These are phyloP conservation scores for Coptodon rendalli DNA, from an alignment of 2,113 vertebrate species.

Conservation along the genomic window DNA sequence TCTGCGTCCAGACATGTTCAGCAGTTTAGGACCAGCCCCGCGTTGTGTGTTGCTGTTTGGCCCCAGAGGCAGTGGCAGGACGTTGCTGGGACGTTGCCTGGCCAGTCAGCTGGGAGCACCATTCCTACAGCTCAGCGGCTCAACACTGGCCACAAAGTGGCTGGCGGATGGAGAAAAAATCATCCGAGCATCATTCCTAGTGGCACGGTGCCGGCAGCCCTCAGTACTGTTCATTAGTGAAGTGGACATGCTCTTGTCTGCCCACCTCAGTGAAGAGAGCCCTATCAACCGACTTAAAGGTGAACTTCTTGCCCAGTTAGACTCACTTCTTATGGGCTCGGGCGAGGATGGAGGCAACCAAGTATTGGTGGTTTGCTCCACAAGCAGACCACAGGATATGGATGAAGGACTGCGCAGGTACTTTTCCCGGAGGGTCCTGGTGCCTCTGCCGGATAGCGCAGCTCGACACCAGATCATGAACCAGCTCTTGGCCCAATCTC, in stretches of 20 bases:
- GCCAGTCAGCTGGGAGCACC: conserved; percentile 92
- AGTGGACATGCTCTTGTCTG: conserved; percentile 91
- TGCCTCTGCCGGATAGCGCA: conserved; percentile 88
- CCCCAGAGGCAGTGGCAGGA: conserved; percentile 90
- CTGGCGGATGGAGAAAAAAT: conserved; percentile 90
- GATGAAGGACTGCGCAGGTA: conserved; percentile 93
- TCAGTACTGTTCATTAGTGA: conserved; percentile 93
- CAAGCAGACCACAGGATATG: conserved; percentile 94
- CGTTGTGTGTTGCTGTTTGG: conserved; percentile 91
- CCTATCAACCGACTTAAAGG: conserved; percentile 87
- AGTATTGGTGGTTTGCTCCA: conserved; percentile 93
- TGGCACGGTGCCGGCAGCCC: conserved; percentile 91
- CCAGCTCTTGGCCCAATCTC: conserved; percentile 92
- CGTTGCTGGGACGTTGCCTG: conserved; percentile 88
- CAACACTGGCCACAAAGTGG: conserved; percentile 91
- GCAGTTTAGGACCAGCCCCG: conserved; percentile 71
- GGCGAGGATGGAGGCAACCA: conserved; percentile 83
- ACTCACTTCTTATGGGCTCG: conserved; percentile 86
- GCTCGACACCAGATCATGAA: conserved; percentile 92
- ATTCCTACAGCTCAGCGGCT: conserved; percentile 86
- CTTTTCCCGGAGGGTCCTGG: conserved; percentile 91
- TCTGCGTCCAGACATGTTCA: conserved; percentile 91
- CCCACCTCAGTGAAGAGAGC: conserved; percentile 88
- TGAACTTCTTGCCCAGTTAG: conserved; percentile 92
- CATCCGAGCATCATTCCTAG: conserved; percentile 88